Evolutionary conservation across 2,797 vertebrate genomes (phyloP), one percentile per base, ranked within the genome.

Genomic region (Crenuchus spilurus): DNA sequence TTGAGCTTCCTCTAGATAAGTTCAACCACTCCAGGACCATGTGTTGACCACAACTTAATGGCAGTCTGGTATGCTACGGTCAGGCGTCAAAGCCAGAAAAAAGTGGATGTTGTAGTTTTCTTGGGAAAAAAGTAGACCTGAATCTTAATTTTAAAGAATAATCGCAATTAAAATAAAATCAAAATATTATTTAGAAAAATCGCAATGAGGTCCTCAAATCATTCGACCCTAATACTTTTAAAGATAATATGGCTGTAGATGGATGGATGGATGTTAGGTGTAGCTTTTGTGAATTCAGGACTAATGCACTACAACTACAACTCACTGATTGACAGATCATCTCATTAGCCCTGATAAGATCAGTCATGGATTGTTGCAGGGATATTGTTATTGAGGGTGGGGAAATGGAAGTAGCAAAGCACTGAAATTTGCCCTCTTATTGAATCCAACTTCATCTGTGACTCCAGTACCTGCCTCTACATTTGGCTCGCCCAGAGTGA

Each of bases 381-480:
- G 26, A 30, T 20, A 20, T 55, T 70, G 14, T 26, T 68, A 24
- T 60, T 39, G 3, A 20, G 20, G 9, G 16, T 30, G 6, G 30
- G 8, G 52, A 41, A 20, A 20, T 35, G 8, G 31, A 57, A 54
- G 4, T 7, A 2, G 7, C 10, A 6, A 13, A 24, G 13, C 7
- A 33, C 64, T 64, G 42, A 1, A n/a, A 41, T 52, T 52, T 31
- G 3, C 9, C 20, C 24, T 20, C 75, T 65, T 62, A 61, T 51
- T 62, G 60, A 22, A 42, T 6, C n/a, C n/a, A n/a, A n/a, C n/a
- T n/a, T n/a, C n/a, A n/a, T n/a, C n/a, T n/a, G 30, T 67, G 46
- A 5, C 54, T 85, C 65, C 74, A 77, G 62, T 30, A 35, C 35
- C 70, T 60, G 46, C 75, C 79, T 65, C 62, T 55, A 44, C 37